Conservation (phyloP, 2,113 vertebrate species). For the Pomatostomus ruficeps region DNA sequence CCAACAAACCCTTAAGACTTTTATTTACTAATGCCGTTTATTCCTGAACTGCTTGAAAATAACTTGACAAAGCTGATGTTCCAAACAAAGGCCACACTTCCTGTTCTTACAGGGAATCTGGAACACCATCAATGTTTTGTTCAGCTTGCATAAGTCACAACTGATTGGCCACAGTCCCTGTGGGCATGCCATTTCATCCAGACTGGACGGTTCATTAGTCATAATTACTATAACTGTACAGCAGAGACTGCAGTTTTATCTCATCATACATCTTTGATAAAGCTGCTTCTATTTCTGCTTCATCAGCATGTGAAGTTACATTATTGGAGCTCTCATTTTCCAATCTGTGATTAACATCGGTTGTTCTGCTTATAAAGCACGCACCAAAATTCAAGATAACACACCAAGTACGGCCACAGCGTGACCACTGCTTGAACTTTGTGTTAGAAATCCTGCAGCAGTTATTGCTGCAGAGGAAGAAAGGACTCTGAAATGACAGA, state of each 20-base stretch:
- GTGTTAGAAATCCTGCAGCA: constrained; percentile 13
- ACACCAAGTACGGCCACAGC: neutral
- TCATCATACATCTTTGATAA: constrained; percentile 81
- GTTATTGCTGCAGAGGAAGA: neutral
- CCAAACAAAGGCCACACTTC: constrained; percentile 61
- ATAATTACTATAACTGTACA: constrained; percentile 85
- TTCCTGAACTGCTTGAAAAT: constrained; percentile 8
- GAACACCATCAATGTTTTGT: constrained; percentile 75
- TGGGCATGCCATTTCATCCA: constrained; percentile 88
- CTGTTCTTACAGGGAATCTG: constrained; percentile 43
- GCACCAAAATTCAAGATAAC: neutral
- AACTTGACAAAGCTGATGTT: constrained; percentile 4
- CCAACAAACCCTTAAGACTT: neutral
- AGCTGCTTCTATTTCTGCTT: constrained; percentile 77
- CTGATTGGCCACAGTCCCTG: constrained; percentile 81
- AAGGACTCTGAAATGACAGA: neutral
- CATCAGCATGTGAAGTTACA: constrained; percentile 79
- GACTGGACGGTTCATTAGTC: constrained; percentile 93
- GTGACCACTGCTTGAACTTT: constrained; percentile 72
- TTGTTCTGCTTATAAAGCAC: constrained; percentile 61
- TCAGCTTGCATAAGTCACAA: constrained; percentile 81
- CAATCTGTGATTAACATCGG: constrained; percentile 74
- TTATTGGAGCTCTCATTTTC: constrained; percentile 76
- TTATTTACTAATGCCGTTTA: neutral
- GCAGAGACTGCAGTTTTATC: constrained; percentile 82